Base-by-base conservation (phyloP, 53 echinoderm and acorn worm genomes). In the Paelopatides confundens region DNA sequence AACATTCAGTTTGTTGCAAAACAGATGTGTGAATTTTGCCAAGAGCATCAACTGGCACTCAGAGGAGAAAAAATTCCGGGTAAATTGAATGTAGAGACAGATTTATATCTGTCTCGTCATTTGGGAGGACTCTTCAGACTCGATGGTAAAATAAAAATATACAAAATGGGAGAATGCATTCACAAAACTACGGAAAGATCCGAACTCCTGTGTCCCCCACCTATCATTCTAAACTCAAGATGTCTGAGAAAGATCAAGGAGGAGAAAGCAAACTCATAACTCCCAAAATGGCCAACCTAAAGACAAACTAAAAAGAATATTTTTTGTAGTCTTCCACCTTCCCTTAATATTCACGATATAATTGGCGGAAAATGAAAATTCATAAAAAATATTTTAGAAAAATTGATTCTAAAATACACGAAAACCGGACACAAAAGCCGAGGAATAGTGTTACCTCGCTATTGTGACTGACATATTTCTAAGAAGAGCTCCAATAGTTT, bases 161-260 rank as follows among this genome's bases (percentile, higher is more conserved):
- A 39, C 76, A 76, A 46, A n/a, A n/a, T 76, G 76, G 76, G 47
- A 36, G 40, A 76, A 76, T 11, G 2, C 37, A 76, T 76, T 76
- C 37, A 76, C 76, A 38, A 38, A 2, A 36, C 5, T 21, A 39
- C 13, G 40, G 76, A 40, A 76, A 76, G 47, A 76, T 15, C 47
- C 35, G 28, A 2, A 28, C 40, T 39, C 39, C 37, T 36, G 18
- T 36, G 4, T 27, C 21, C 27, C 43, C 43, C 40, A 36, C 76
- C 36, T 76, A 8, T 0, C n/a, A 15, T 39, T 27, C 27, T 76
- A 76, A 27, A 36, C 18, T 3, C 43, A 76, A 76, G 76, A 39
- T 76, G 76, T 46, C 76, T 76, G 26, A 38, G 76, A 27, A 39
- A 33, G 5, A 76, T 76, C 76, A n/a, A 12, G 76, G 76, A 76